A percentile compares a stretch with the other conserved stretches of the same genome.
Conservation (phyloP, 2,888 invertebrate genomes). For the Marronus borbonicus region DNA sequence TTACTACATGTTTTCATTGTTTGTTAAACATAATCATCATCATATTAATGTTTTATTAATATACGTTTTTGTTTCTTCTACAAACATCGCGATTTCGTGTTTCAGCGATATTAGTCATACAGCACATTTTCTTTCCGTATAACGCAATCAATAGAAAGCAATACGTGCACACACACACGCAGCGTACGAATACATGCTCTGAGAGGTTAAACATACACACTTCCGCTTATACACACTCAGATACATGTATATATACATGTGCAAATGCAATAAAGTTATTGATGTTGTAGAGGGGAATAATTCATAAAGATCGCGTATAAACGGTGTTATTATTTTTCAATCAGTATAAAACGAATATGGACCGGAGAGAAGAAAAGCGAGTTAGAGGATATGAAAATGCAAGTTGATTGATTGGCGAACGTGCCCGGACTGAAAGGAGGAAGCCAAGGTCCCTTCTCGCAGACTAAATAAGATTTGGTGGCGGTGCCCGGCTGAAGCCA, state of each 20-base stretch:
- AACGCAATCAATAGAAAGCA: slow-evolving; percentile 6
- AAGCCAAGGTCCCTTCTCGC: slow-evolving; percentile 45
- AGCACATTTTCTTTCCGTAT: slow-evolving; percentile 30
- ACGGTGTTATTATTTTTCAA: slow-evolving; percentile 69
- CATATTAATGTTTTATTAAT: slow-evolving; percentile 39
- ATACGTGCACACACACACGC: slow-evolving; percentile 1
- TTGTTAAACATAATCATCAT: slow-evolving; percentile 22
- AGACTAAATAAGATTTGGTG: slow-evolving; percentile 53
- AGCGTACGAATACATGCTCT: background rate
- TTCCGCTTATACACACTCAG: background rate
- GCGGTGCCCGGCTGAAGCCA: slow-evolving; percentile 48
- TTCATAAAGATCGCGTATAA: slow-evolving; percentile 64
- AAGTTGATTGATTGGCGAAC: slow-evolving; percentile 68
- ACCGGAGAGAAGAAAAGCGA: slow-evolving; percentile 64
- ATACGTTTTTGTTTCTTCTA: slow-evolving; percentile 15
- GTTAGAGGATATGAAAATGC: slow-evolving; percentile 68
- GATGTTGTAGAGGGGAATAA: slow-evolving; percentile 62
- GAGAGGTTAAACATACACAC: slow-evolving; percentile 7
- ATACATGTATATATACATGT: slow-evolving; percentile 4
- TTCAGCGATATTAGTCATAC: slow-evolving; percentile 30
- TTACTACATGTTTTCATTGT: slow-evolving; percentile 23
- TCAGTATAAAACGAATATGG: slow-evolving; percentile 66
- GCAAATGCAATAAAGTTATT: slow-evolving; percentile 62
- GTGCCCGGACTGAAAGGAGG: slow-evolving; percentile 66
- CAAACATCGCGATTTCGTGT: slow-evolving; percentile 39